A percentile compares a stretch with the other conserved stretches of the same genome.
These are phyloP conservation scores for Delia radicum DNA, from an alignment of 1,140 invertebrate species.

Conservation along the genomic window DNA sequence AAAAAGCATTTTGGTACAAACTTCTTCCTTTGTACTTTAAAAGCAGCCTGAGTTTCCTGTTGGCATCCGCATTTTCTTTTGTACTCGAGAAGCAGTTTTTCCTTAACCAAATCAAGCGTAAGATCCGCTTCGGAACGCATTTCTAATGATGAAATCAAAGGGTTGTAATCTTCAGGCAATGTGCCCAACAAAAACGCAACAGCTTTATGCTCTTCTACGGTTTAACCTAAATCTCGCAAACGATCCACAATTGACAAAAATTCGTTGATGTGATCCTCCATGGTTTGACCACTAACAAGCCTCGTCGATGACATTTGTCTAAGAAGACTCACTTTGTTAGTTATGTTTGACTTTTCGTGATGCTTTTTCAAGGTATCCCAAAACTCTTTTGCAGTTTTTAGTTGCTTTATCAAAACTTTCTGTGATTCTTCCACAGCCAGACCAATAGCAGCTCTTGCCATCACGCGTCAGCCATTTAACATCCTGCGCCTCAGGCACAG, in stretches of 20 bases:
- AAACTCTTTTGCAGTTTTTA: not conserved
- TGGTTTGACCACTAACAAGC: not conserved
- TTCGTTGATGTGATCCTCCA: conserved; percentile 29
- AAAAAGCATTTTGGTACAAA: not conserved
- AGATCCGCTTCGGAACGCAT: conserved; percentile 36
- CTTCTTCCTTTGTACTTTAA: not conserved
- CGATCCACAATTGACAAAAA: conserved; percentile 35
- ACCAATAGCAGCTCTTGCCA: conserved; percentile 32
- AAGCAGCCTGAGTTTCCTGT: not conserved
- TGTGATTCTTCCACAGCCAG: conserved; percentile 34
- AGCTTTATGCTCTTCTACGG: conserved; percentile 34
- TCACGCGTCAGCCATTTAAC: conserved; percentile 28
- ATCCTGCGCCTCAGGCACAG: not conserved
- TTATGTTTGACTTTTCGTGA: not conserved
- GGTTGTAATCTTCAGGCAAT: conserved; percentile 34
- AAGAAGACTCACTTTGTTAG: not conserved
- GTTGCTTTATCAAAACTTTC: not conserved
- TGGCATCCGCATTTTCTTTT: not conserved
- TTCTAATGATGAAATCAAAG: conserved; percentile 35
- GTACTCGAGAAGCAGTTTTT: conserved; percentile 12
- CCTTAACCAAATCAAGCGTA: conserved; percentile 30
- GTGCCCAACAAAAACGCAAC: conserved; percentile 35
- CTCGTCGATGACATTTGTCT: not conserved
- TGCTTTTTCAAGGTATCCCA: not conserved
- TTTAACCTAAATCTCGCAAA: conserved; percentile 31